Conservation (phyloP, 2,113 vertebrate genomes). For the Phyllopteryx taeniolatus region DNA sequence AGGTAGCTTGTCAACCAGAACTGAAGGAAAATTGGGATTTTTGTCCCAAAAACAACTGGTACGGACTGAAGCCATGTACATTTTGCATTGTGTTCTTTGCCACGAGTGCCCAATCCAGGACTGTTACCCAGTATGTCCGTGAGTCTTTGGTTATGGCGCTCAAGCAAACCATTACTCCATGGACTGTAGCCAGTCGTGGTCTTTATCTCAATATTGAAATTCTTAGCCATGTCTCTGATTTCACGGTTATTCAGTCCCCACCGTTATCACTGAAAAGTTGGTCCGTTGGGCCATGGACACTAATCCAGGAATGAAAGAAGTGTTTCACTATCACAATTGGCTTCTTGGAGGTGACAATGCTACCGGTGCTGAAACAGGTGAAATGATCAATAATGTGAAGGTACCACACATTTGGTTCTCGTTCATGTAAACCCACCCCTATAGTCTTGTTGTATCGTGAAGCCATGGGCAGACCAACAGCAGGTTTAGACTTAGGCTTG, state of each 20-base stretch:
- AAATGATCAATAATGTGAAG: constrained; percentile 21
- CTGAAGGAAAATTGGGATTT: background rate
- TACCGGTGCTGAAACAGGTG: no score
- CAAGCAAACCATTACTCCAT: background rate
- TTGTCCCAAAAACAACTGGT: background rate
- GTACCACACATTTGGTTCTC: background rate
- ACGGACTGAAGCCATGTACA: background rate
- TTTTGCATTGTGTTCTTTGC: background rate
- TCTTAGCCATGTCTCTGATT: background rate
- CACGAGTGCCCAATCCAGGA: background rate
- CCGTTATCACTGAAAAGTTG: constrained; percentile 10
- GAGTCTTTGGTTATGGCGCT: background rate
- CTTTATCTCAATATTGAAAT: constrained; percentile 12
- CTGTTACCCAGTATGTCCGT: background rate
- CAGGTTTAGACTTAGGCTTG: constrained; percentile 7
- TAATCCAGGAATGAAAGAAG: constrained; percentile 19
- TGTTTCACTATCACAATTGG: no score
- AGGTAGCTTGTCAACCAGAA: background rate
- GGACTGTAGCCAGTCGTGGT: constrained; percentile 7
- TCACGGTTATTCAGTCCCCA: background rate
- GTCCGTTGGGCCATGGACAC: constrained; percentile 1
- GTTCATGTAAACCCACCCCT: constrained; percentile 24
- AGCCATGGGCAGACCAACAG: constrained; percentile 14
- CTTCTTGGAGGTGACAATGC: no score
- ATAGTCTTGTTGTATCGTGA: constrained; percentile 34